Percentiles rank a stretch among this genome's conserved stretches.
These are phyloP conservation scores for Halcyon badia DNA, from an alignment of 2,797 vertebrate genomes.

Conservation along the genomic window DNA sequence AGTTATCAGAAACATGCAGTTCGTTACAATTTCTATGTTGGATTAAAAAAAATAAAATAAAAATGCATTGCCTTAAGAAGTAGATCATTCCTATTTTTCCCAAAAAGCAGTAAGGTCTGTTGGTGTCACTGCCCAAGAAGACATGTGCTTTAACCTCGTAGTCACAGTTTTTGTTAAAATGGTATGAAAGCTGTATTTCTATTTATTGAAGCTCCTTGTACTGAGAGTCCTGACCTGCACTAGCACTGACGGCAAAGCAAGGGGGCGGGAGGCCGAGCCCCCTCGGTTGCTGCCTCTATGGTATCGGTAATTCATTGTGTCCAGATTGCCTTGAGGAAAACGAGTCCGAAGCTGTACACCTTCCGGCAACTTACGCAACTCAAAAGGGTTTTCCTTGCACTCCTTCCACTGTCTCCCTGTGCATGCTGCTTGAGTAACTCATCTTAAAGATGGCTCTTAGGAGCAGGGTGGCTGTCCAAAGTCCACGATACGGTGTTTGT, in stretches of 20 bases:
- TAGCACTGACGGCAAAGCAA: neutral
- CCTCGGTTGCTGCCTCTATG: neutral
- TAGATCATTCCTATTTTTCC: neutral
- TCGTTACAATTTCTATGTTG: neutral
- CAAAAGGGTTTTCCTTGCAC: neutral
- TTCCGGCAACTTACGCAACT: neutral
- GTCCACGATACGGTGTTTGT: neutral
- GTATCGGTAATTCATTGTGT: neutral
- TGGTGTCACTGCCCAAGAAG: neutral
- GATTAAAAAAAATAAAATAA: neutral
- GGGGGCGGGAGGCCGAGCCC: neutral
- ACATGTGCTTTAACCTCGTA: neutral
- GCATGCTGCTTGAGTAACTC: slow-evolving; percentile 53
- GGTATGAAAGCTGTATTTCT: neutral
- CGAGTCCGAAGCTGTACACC: neutral
- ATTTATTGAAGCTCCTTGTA: slow-evolving; percentile 19
- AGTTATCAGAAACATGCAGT: slow-evolving; percentile 7
- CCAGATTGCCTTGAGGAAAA: neutral
- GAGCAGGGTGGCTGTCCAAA: slow-evolving; percentile 30
- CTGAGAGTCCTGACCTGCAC: neutral
- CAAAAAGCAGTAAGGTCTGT: neutral
- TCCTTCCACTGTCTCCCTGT: slow-evolving; percentile 15
- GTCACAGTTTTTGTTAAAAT: neutral
- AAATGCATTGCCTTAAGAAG: slow-evolving; percentile 54
- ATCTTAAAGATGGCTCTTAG: neutral